phyloP scores from a whole-genome alignment of 2,888 invertebrate genomes.

The Eupithecia pulchellata region DNA sequence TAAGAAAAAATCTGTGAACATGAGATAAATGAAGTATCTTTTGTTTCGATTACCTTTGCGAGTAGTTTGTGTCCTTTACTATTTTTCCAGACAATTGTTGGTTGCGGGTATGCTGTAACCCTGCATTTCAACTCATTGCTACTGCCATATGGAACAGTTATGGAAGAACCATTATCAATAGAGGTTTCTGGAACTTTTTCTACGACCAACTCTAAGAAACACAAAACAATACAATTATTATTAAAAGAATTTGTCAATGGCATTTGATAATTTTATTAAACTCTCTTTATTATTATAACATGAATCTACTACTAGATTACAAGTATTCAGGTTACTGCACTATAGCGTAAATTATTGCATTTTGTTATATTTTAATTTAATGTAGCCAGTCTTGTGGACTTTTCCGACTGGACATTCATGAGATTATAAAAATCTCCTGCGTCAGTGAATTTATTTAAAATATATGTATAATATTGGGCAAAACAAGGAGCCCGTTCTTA shows the following conservation, averaged over 20 bases:
- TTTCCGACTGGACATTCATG: too few species aligned
- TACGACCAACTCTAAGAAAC: conserved; percentile 29
- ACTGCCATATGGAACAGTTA: conserved; percentile 24
- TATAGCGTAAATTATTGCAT: neutral
- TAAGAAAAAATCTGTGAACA: neutral
- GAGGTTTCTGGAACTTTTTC: conserved; percentile 15
- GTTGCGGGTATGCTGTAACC: conserved; percentile 22
- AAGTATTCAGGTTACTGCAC: neutral
- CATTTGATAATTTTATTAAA: neutral
- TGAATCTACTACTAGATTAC: neutral
- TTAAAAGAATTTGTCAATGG: neutral
- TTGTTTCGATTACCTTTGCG: conserved; percentile 11
- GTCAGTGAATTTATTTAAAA: too few species aligned
- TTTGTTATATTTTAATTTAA: neutral
- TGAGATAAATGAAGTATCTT: neutral
- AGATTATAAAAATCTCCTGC: too few species aligned
- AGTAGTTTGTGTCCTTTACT: conserved; percentile 21
- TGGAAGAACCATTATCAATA: conserved; percentile 10
- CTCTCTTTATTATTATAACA: neutral
- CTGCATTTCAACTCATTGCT: conserved; percentile 19
- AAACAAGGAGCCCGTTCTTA: too few species aligned
- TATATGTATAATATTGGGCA: too few species aligned
- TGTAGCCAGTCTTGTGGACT: neutral
- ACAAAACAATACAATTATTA: neutral
- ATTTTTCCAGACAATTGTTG: conserved; percentile 27